phyloP scores from a whole-genome alignment of 2,888 invertebrate genomes.

The Cataglyphis rosenhaueri region DNA sequence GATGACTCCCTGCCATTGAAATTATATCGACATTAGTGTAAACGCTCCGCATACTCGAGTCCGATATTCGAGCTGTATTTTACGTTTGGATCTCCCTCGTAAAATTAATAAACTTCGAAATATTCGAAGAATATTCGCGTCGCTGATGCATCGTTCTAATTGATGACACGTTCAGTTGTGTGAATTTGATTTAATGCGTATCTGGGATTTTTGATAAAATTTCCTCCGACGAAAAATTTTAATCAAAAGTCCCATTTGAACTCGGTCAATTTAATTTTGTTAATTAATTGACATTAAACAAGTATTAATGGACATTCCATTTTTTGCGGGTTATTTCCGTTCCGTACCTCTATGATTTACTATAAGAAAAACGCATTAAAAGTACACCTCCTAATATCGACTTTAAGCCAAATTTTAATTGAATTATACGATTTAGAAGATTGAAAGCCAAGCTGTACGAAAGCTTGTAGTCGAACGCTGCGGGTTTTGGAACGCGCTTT shows the following conservation, averaged over 20 bases:
- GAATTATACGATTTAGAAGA: neutral
- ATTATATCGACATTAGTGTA: constrained; percentile 59
- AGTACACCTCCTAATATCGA: neutral
- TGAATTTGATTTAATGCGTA: constrained; percentile 69
- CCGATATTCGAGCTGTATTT: constrained; percentile 57
- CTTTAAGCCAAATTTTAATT: neutral
- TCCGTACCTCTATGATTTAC: neutral
- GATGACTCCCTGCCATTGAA: constrained; percentile 38
- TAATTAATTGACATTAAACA: neutral
- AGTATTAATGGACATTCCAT: neutral
- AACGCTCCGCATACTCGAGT: constrained; percentile 8
- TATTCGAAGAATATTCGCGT: constrained; percentile 66
- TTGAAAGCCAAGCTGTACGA: neutral
- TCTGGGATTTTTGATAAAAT: constrained; percentile 11
- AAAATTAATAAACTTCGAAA: constrained; percentile 71
- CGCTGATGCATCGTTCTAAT: constrained; percentile 60
- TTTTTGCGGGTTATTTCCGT: neutral
- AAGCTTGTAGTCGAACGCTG: neutral
- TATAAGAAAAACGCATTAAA: neutral
- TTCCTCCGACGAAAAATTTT: neutral
- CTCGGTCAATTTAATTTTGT: constrained; percentile 8
- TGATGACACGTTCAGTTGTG: constrained; percentile 65
- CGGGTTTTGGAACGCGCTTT: constrained; percentile 22
- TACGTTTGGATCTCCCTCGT: constrained; percentile 67
- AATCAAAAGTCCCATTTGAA: constrained; percentile 1